Conservation (phyloP, 2,888 invertebrate genomes). For the Acheta domesticus region DNA sequence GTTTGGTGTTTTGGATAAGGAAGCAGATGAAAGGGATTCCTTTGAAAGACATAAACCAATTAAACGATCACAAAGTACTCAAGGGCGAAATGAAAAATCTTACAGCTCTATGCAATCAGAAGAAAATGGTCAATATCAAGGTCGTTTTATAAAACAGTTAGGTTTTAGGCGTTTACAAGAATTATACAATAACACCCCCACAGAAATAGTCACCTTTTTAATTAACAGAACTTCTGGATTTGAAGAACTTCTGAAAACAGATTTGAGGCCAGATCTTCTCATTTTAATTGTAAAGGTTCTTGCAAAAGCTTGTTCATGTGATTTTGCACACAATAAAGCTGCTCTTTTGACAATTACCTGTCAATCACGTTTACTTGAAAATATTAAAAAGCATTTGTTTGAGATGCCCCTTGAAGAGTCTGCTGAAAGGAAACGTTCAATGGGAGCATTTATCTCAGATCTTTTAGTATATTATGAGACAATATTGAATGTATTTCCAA, state of each 20-base stretch:
- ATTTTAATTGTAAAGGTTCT: slow-evolving; percentile 52
- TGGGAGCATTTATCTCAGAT: slow-evolving; percentile 41
- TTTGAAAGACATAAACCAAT: too few species aligned
- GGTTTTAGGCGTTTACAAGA: too few species aligned
- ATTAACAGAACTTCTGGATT: slow-evolving; percentile 49
- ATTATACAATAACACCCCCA: slow-evolving; percentile 39
- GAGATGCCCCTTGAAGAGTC: slow-evolving; percentile 38
- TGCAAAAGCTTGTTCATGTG: slow-evolving; percentile 47
- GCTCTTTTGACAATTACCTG: slow-evolving; percentile 38
- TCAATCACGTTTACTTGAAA: slow-evolving; percentile 38
- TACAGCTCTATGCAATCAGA: too few species aligned
- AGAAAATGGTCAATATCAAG: too few species aligned
- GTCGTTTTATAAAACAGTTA: too few species aligned
- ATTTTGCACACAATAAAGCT: slow-evolving; percentile 38
- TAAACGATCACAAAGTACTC: too few species aligned
- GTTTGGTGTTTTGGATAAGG: too few species aligned
- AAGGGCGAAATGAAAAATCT: too few species aligned
- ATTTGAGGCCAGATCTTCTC: slow-evolving; percentile 52
- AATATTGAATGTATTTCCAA: slow-evolving; percentile 45
- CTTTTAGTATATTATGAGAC: slow-evolving; percentile 42
- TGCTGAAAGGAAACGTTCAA: slow-evolving; percentile 37
- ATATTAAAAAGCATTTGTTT: slow-evolving; percentile 39
- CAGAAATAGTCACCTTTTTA: slow-evolving; percentile 50
- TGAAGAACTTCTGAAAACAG: slow-evolving; percentile 49
- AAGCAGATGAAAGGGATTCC: too few species aligned